These are phyloP conservation scores for Oenanthe oenanthe DNA, from an alignment of 2,113 vertebrate species.

Conservation along the genomic window DNA sequence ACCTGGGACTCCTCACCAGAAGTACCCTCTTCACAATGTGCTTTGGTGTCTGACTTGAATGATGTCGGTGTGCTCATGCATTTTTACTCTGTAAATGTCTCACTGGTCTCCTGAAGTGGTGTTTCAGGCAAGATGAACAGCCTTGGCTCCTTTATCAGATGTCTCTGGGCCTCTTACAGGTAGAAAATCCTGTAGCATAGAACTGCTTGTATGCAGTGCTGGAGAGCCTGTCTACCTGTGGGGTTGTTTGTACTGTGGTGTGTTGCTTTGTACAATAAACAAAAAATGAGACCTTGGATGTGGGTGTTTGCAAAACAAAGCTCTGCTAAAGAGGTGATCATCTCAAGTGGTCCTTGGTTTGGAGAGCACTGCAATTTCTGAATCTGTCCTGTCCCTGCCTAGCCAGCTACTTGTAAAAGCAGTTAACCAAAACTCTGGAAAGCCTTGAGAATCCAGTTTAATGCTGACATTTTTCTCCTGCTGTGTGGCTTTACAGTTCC, in stretches of 20 bases:
- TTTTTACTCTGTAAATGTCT: neutral
- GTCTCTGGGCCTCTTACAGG: rapidly evolving
- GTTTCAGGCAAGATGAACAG: neutral
- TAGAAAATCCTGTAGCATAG: neutral
- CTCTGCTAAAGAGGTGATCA: neutral
- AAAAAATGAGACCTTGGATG: neutral
- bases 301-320: neutral
- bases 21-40: neutral
- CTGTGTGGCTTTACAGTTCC: neutral
- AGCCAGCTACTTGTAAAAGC: neutral
- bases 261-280: neutral
- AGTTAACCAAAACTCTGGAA: neutral
- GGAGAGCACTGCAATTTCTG: neutral
- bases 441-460: neutral
- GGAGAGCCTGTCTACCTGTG: neutral
- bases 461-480: neutral
- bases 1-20: neutral
- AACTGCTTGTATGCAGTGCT: rapidly evolving
- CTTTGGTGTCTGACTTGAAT: neutral
- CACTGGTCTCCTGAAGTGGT: neutral
- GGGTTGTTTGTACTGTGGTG: neutral
- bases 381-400: neutral
- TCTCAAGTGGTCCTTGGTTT: neutral
- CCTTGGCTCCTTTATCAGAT: neutral
- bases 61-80: neutral